phyloP scores from a whole-genome alignment of 2,113 vertebrate genomes.

The Hemiprocne comata region DNA sequence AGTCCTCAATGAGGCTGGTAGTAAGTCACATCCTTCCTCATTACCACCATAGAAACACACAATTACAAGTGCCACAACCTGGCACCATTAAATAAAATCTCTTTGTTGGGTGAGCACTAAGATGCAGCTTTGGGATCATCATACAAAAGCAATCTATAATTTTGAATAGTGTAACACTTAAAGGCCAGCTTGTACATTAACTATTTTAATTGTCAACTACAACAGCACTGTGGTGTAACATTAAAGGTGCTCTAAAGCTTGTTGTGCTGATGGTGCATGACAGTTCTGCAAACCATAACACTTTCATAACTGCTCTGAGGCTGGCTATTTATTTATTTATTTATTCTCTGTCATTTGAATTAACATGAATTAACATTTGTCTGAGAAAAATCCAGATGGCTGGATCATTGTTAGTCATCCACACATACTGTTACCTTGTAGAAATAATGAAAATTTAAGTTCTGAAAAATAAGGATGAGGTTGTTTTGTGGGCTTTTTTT shows the following conservation, averaged over 20 bases:
- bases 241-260: conserved; percentile 52
- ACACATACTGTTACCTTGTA: neutral
- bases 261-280: conserved; percentile 37
- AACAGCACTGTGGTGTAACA: conserved; percentile 56
- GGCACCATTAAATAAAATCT: neutral
- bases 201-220: conserved; percentile 61
- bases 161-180: conserved; percentile 14
- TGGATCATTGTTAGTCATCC: neutral
- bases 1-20: neutral
- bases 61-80: neutral
- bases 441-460: neutral
- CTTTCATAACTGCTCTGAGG: conserved; percentile 29
- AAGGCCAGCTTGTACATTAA: conserved; percentile 44
- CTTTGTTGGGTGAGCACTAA: neutral
- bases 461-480: neutral
- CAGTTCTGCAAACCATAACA: conserved; percentile 46
- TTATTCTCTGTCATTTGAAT: neutral
- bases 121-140: neutral
- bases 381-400: conserved; percentile 2
- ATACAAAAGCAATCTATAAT: conserved; percentile 34
- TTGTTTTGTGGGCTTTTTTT: neutral
- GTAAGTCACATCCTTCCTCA: neutral
- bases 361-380: neutral
- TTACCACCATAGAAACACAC: neutral
- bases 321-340: neutral